phyloP scores from a whole-genome alignment of 2,113 vertebrate species.

The Piaya cayana region DNA sequence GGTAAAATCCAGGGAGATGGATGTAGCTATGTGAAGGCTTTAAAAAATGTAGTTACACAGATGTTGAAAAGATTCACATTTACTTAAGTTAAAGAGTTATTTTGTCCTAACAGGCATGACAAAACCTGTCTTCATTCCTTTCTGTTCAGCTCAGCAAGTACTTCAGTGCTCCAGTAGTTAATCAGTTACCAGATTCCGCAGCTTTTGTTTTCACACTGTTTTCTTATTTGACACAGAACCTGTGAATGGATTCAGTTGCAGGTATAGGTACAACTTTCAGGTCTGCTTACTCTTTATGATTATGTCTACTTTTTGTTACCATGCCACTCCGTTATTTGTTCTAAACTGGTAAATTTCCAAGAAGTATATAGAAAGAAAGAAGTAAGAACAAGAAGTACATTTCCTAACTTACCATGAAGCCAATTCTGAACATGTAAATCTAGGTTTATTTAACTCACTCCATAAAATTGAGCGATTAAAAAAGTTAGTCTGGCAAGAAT shows the following conservation, averaged over 20 bases:
- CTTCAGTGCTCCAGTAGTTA: slow-evolving; percentile 76
- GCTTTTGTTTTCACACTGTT: slow-evolving; percentile 75
- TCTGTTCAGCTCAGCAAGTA: slow-evolving; percentile 79
- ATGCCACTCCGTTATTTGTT: not conserved
- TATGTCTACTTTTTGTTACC: slow-evolving; percentile 3
- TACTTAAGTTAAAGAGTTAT: slow-evolving; percentile 72
- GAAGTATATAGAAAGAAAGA: not conserved
- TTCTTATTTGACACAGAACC: slow-evolving; percentile 65
- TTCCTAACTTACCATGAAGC: not conserved
- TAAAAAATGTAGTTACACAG: slow-evolving; percentile 30
- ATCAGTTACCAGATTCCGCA: slow-evolving; percentile 82
- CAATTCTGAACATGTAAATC: not conserved
- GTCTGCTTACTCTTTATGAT: not conserved
- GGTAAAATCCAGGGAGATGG: not conserved
- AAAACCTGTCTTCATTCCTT: slow-evolving; percentile 87
- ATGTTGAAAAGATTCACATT: slow-evolving; percentile 59
- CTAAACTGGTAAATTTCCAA: not conserved
- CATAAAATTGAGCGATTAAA: not conserved
- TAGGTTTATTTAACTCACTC: not conserved
- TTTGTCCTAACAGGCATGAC: slow-evolving; percentile 80
- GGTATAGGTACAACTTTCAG: slow-evolving; percentile 7
- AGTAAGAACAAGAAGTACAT: not conserved
- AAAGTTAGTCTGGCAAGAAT: not conserved
- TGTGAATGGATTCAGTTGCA: slow-evolving; percentile 53
- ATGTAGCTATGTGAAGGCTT: slow-evolving; percentile 21